Base-by-base conservation (phyloP, 2,888 invertebrate species). In the Macrostomum cliftonense region DNA sequence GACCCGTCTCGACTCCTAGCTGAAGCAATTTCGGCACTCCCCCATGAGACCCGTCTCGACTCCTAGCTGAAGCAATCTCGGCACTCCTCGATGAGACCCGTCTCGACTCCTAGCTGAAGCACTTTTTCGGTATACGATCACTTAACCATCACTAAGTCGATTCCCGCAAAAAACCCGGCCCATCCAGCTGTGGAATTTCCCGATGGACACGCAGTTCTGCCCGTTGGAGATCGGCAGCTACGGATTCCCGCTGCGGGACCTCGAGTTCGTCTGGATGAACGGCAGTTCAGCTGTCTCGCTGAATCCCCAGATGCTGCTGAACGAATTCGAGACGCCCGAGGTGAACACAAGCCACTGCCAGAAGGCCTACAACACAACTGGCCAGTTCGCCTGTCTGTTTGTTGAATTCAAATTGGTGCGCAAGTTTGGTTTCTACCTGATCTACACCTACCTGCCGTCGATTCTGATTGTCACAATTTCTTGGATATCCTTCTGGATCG, bases 371-470 rank as follows among this genome's bases (percentile, higher is more conserved):
- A 14, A 45, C 11, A 4, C n/a, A n/a, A 46, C 46, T 12, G 46
- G 46, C 21, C 39, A 20, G 9, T 46, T 45, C n/a, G 17, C 46
- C 2, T 46, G 37, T 19, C n/a, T 46, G 13, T 16, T 13, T 5
- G 46, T 38, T 12, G 2, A 19, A 21, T 46, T 46, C 9, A 38
- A 19, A 19, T 40, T 46, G 39, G 12, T 16, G 14, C n/a, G 46
- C 2, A 46, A 46, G 12, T 46, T 46, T 9, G 46, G 46, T 2
- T 46, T 46, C 20, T 46, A 46, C n/a, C 17, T 46, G 43, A 46
- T 46, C n/a, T 46, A 46, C 20, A 46, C 46, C 12, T 46, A 46
- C 20, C 20, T 46, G n/a, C 46, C 46, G n/a, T 46, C 46, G 7
- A 46, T 46, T 16, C 46, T 46, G 14, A 46, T 46, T 40, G 43